Evolutionary conservation across 2,113 vertebrate genomes (phyloP).

Genomic region (Falco punctatus): DNA sequence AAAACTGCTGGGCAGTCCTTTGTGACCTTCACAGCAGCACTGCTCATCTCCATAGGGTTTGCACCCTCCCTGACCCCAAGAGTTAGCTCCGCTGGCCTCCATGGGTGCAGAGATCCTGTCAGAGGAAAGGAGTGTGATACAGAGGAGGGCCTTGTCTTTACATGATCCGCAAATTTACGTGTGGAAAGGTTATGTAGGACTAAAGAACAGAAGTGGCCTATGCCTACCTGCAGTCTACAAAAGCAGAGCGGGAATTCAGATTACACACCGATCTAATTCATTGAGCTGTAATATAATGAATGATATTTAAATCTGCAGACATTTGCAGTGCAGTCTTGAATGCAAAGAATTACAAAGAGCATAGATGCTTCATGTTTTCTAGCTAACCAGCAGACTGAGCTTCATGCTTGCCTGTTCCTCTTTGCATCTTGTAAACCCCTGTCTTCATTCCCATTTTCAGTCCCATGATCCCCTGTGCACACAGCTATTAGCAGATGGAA

Average conservation of each 20-base stretch:
- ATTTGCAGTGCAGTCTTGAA: neutral
- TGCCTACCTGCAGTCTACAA: neutral
- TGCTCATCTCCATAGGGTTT: neutral
- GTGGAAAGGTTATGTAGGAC: neutral
- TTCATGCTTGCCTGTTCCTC: neutral
- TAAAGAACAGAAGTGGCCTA: neutral
- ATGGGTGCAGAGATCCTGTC: neutral
- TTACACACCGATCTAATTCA: neutral
- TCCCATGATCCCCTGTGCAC: neutral
- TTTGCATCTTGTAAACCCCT: neutral
- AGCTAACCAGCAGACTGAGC: neutral
- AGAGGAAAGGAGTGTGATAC: neutral
- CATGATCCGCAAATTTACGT: neutral
- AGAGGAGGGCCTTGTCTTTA: neutral
- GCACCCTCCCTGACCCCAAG: neutral
- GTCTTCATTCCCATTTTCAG: neutral
- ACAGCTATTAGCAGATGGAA: slow-evolving; percentile 50
- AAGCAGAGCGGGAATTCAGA: neutral
- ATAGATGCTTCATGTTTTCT: neutral
- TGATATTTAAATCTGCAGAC: neutral
- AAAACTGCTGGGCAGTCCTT: neutral
- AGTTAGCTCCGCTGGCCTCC: accelerated
- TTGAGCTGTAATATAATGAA: neutral
- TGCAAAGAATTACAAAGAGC: neutral
- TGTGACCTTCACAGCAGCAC: neutral